Conservation (phyloP, 2,113 vertebrate species). For the Oryzias melastigma region DNA sequence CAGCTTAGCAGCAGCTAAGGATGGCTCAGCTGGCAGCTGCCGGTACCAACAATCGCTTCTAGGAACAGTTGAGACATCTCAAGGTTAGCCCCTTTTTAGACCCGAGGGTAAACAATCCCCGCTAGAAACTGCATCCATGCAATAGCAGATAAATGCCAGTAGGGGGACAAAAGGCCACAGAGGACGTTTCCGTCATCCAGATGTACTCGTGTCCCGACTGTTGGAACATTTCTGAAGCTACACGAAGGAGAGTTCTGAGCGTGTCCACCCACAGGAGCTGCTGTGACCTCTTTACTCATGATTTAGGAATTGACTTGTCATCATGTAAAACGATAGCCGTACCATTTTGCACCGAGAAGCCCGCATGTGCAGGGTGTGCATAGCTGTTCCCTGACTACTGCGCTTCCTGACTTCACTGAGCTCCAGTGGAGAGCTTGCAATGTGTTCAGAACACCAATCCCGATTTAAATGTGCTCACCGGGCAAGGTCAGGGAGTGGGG, state of each 20-base stretch:
- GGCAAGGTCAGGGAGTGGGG: conserved; percentile 13
- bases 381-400: background rate
- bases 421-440: background rate
- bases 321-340: background rate
- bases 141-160: conserved; percentile 39
- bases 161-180: background rate
- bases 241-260: background rate
- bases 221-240: background rate
- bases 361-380: background rate
- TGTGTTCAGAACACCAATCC: conserved; percentile 3
- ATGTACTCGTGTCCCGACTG: background rate
- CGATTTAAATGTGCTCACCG: conserved; percentile 25
- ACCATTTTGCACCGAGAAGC: background rate
- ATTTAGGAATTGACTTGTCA: conserved; percentile 19
- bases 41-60: background rate
- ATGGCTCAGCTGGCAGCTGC: background rate
- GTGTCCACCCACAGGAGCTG: background rate
- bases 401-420: background rate
- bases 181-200: background rate
- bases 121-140: conserved; percentile 4
- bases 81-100: conserved; percentile 16
- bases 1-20: too few relatives aligned
- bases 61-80: background rate
- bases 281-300: conserved; percentile 1
- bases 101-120: conserved; percentile 10